A percentile compares a stretch with the other conserved stretches of the same genome.
Conservation (phyloP, 2,888 invertebrate genomes). For the Rotaria macrura region DNA sequence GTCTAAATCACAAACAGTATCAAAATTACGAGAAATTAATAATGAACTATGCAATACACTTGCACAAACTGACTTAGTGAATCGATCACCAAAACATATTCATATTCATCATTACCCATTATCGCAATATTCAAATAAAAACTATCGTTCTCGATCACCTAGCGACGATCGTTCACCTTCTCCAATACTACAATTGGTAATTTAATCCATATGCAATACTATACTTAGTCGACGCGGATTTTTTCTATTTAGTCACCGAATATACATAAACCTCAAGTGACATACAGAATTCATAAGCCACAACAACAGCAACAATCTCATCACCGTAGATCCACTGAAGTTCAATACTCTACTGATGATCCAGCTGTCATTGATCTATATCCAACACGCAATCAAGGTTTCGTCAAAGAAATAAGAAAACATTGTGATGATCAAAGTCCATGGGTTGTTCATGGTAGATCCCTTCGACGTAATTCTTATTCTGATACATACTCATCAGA, state of each 20-base stretch:
- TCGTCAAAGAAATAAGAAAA: background rate
- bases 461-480: background rate
- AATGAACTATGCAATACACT: background rate
- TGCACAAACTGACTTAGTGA: background rate
- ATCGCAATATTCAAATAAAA: background rate
- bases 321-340: background rate
- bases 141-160: background rate
- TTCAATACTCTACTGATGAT: background rate
- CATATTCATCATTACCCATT: background rate
- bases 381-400: background rate
- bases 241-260: background rate
- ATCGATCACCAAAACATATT: background rate
- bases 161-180: background rate
- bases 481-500: background rate
- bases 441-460: background rate
- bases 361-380: background rate
- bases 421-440: background rate
- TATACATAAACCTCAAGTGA: background rate
- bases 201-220: background rate
- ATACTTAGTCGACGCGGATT: background rate
- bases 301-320: background rate
- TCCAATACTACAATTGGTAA: background rate
- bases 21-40: background rate
- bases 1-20: background rate
- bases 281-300: background rate